phyloP scores from a whole-genome alignment of 2,888 invertebrate genomes.

The Caenorhabditis japonica region DNA sequence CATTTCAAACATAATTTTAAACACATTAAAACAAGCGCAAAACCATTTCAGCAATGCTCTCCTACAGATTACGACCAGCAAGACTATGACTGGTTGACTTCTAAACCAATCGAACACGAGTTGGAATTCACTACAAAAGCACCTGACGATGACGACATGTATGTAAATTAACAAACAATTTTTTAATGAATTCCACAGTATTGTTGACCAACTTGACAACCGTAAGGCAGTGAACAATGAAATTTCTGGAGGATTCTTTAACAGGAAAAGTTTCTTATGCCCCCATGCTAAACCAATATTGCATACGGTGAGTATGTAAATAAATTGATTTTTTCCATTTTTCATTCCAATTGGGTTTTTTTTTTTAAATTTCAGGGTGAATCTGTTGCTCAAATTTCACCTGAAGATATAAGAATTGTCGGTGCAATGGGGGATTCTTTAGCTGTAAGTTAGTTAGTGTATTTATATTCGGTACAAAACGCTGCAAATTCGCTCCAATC shows the following conservation, averaged over 20 bases:
- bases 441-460: constrained; percentile 30
- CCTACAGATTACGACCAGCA: constrained; percentile 42
- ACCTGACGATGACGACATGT: constrained; percentile 53
- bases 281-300: constrained; percentile 55
- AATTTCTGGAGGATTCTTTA: constrained; percentile 47
- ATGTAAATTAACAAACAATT: background rate
- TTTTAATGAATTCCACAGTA: constrained; percentile 10
- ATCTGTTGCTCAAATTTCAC: constrained; percentile 53
- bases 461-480: too few species aligned
- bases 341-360: too few species aligned
- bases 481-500: too few species aligned
- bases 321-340: background rate
- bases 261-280: constrained; percentile 53
- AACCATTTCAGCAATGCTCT: too few species aligned
- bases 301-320: constrained; percentile 48
- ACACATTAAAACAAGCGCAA: too few species aligned
- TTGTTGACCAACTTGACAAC: constrained; percentile 36
- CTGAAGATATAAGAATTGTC: constrained; percentile 61
- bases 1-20: too few species aligned
- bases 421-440: constrained; percentile 64
- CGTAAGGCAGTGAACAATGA: constrained; percentile 51
- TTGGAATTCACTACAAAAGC: constrained; percentile 14
- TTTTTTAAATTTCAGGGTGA: constrained; percentile 52
- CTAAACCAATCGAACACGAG: constrained; percentile 1
- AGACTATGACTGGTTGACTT: constrained; percentile 52